Evolutionary conservation across 1,140 invertebrate genomes (phyloP).

Genomic region (Leucophenga varia): DNA sequence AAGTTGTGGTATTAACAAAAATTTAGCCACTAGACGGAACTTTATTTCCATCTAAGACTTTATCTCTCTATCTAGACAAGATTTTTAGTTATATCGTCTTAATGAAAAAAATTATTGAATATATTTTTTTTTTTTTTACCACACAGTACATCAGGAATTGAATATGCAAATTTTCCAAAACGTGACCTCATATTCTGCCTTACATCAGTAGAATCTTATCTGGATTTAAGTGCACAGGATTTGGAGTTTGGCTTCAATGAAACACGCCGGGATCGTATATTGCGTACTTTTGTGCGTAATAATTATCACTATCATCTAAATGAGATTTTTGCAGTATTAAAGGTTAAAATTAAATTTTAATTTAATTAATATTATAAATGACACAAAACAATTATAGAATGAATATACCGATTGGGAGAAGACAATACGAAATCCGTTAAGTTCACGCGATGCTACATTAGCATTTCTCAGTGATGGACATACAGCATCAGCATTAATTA

Average conservation of each 20-base stretch:
- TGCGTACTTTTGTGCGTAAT: constrained; percentile 85
- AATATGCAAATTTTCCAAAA: constrained; percentile 81
- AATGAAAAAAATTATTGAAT: not conserved
- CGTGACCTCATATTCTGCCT: constrained; percentile 76
- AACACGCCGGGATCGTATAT: constrained; percentile 77
- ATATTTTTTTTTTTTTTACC: not conserved
- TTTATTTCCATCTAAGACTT: too few species aligned
- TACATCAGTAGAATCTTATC: constrained; percentile 73
- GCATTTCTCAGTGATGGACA: constrained; percentile 83
- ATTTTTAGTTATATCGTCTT: not conserved
- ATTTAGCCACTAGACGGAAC: too few species aligned
- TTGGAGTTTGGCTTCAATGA: constrained; percentile 84
- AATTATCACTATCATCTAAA: constrained; percentile 86
- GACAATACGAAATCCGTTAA: constrained; percentile 72
- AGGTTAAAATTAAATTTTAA: constrained; percentile 54
- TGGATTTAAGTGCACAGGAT: constrained; percentile 74
- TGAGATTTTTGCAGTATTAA: constrained; percentile 86
- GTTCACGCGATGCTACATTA: constrained; percentile 73
- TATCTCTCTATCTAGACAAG: too few species aligned
- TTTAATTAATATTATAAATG: not conserved
- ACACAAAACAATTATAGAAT: constrained; percentile 60
- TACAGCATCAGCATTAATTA: constrained; percentile 78
- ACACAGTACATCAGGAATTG: constrained; percentile 67
- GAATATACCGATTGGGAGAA: constrained; percentile 93
- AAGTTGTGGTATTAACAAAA: too few species aligned